These are phyloP conservation scores for Cantharis rustica DNA, from an alignment of 2,888 invertebrate species.

Conservation along the genomic window DNA sequence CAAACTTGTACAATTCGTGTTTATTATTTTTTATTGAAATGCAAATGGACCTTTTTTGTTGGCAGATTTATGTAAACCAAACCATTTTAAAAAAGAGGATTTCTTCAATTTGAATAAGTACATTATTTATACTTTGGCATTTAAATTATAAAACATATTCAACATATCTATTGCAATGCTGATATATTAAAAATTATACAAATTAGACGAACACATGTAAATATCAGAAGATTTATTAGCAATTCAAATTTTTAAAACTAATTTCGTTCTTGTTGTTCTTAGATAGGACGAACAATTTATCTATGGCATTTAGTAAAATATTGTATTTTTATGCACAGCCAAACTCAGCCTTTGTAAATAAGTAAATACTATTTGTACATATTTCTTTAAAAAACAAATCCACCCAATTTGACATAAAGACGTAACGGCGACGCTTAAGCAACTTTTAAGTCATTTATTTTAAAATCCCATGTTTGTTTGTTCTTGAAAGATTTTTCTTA, in stretches of 20 bases:
- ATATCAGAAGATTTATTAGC: background rate
- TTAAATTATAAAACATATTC: background rate
- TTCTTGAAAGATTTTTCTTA: too few species aligned
- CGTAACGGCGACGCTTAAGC: background rate
- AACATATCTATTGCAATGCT: background rate
- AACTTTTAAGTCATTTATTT: background rate
- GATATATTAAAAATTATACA: background rate
- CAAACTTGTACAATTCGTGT: background rate
- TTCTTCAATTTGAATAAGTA: background rate
- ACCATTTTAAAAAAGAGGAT: background rate
- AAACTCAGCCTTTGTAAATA: conserved; percentile 1
- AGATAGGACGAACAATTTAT: background rate
- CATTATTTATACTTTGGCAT: background rate
- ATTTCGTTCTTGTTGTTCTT: background rate
- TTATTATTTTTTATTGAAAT: background rate
- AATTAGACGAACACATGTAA: background rate
- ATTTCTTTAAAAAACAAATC: background rate
- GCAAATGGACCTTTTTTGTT: background rate
- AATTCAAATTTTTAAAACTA: background rate
- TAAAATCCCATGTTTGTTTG: too few species aligned
- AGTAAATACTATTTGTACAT: background rate
- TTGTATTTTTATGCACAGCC: background rate
- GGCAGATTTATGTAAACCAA: background rate
- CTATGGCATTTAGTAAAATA: background rate
- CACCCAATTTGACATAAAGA: background rate